Conservation (phyloP, 2,888 invertebrate species). For the Leptogaster cylindrica region DNA sequence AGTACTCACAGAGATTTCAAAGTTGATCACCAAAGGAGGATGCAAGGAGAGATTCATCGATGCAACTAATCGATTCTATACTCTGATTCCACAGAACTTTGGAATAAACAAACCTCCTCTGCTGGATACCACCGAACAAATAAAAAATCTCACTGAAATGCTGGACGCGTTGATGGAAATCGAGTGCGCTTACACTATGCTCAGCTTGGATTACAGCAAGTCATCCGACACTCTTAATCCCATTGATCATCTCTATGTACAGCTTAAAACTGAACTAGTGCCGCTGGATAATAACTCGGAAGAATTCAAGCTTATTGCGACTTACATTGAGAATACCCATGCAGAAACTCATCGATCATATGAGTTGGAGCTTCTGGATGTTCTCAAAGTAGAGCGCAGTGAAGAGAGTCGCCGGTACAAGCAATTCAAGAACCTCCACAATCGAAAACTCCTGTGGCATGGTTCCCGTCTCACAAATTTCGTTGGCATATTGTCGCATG, state of each 20-base stretch:
- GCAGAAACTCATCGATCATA: slow-evolving; percentile 85
- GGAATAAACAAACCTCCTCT: slow-evolving; percentile 83
- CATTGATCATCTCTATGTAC: slow-evolving; percentile 85
- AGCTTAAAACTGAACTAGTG: slow-evolving; percentile 82
- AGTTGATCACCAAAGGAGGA: slow-evolving; percentile 64
- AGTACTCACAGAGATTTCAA: slow-evolving; percentile 76
- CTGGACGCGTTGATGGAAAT: slow-evolving; percentile 91
- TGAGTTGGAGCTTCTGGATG: slow-evolving; percentile 67
- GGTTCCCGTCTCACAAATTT: slow-evolving; percentile 95
- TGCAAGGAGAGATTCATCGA: slow-evolving; percentile 70
- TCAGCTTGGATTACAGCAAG: slow-evolving; percentile 66
- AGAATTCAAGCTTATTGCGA: slow-evolving; percentile 75
- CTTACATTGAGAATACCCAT: slow-evolving; percentile 91
- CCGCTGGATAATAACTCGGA: slow-evolving; percentile 70
- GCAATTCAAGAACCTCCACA: slow-evolving; percentile 85
- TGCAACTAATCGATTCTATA: slow-evolving; percentile 92
- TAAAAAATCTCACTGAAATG: slow-evolving; percentile 80
- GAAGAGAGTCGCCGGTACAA: slow-evolving; percentile 84
- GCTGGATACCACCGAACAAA: slow-evolving; percentile 75
- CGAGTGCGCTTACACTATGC: slow-evolving; percentile 90
- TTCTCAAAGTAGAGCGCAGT: slow-evolving; percentile 74
- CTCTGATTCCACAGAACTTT: slow-evolving; percentile 93
- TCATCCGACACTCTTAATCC: slow-evolving; percentile 63
- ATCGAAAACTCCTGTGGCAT: slow-evolving; percentile 92
- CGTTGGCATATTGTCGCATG: slow-evolving; percentile 92